Evolutionary conservation across 1,140 invertebrate genomes (phyloP).

Genomic region (Macrostomum lignano): DNA sequence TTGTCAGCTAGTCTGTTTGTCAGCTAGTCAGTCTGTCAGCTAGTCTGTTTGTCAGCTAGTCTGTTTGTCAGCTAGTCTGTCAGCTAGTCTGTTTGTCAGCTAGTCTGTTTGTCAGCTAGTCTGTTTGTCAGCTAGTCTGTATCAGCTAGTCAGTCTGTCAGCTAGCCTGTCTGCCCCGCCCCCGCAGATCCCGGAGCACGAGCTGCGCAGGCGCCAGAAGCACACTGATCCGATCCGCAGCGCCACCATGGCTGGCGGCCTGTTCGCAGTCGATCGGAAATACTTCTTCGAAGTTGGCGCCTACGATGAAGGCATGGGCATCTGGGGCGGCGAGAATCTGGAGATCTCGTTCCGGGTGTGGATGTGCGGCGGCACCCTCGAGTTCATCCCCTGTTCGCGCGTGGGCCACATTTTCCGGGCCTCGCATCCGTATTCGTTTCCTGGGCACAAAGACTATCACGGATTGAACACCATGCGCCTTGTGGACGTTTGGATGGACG

Average conservation of each 20-base stretch:
- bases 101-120: too few relatives aligned
- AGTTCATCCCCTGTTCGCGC: slow-evolving; percentile 77
- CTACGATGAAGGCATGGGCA: slow-evolving; percentile 68
- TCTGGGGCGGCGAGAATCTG: slow-evolving; percentile 71
- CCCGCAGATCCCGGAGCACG: too few relatives aligned
- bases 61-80: too few relatives aligned
- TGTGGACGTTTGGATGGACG: slow-evolving; percentile 70
- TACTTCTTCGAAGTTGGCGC: slow-evolving; percentile 64
- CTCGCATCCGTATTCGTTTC: slow-evolving; percentile 65
- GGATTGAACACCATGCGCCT: slow-evolving; percentile 33
- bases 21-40: too few relatives aligned
- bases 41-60: too few relatives aligned
- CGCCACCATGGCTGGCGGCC: slow-evolving; percentile 87
- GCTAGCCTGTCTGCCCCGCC: too few relatives aligned
- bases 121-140: too few relatives aligned
- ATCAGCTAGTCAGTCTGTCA: too few relatives aligned
- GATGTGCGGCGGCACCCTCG: slow-evolving; percentile 75
- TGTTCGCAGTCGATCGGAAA: slow-evolving; percentile 78
- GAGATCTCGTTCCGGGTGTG: slow-evolving; percentile 92
- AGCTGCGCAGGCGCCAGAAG: too few relatives aligned
- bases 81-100: too few relatives aligned
- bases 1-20: too few relatives aligned
- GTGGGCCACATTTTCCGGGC: slow-evolving; percentile 96
- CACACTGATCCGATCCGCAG: slow-evolving; percentile 39
- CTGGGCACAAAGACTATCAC: slow-evolving; percentile 12